These are phyloP conservation scores for Phymorhynchus buccinoides DNA, from an alignment of 1,140 invertebrate genomes.

Conservation along the genomic window DNA sequence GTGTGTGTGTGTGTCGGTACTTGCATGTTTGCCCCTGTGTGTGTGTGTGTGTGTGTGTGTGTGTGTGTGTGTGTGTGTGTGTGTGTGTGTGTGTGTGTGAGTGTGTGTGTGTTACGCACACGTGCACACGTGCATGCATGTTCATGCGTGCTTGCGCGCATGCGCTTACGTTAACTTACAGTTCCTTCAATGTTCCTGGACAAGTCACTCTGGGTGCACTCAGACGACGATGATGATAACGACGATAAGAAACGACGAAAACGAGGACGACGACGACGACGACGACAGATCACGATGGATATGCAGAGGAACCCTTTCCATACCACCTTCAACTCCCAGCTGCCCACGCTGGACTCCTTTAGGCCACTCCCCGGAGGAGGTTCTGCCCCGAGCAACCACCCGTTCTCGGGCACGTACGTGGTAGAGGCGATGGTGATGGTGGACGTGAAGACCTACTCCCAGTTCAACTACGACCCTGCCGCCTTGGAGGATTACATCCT, in stretches of 20 bases:
- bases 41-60: slow-evolving; percentile 11
- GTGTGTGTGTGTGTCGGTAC: slow-evolving; percentile 12
- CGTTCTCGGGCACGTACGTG: slow-evolving; percentile 30
- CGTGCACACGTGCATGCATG: background rate
- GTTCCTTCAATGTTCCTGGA: slow-evolving; percentile 34
- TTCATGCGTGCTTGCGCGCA: background rate
- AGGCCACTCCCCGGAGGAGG: background rate
- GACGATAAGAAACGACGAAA: background rate
- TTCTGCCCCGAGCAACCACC: background rate
- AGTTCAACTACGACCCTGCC: slow-evolving; percentile 59
- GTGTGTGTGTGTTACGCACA: background rate
- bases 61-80: background rate
- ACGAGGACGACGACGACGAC: background rate
- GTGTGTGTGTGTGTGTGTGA: background rate
- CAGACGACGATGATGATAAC: background rate
- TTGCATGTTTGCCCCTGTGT: background rate
- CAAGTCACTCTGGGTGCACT: slow-evolving; percentile 30
- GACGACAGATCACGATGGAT: background rate
- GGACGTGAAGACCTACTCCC: slow-evolving; percentile 49
- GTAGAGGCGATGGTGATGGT: slow-evolving; percentile 45
- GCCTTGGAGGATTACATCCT: slow-evolving; percentile 60
- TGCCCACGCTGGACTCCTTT: background rate
- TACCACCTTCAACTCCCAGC: slow-evolving; percentile 12
- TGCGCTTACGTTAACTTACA: background rate
- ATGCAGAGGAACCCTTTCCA: background rate